Percentiles rank a stretch among this genome's conserved stretches.
Conservation (phyloP, 2,797 vertebrate species). For the Sorex maritimensis region DNA sequence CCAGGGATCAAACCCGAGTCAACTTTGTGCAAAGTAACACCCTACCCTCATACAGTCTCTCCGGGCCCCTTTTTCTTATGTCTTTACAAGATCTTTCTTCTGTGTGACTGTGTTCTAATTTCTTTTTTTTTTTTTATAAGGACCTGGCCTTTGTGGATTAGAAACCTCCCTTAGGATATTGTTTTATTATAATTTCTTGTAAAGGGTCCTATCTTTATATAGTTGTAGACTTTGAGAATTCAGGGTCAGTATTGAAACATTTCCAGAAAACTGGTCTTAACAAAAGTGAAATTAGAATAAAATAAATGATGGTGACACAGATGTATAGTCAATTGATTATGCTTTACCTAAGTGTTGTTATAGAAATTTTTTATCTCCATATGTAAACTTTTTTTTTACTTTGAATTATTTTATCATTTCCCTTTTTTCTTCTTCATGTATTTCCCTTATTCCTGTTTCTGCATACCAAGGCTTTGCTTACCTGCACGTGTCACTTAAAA, state of each 20-base stretch:
- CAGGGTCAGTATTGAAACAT: not conserved
- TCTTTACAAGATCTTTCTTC: not conserved
- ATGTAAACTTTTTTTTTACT: not conserved
- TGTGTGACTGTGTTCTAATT: not conserved
- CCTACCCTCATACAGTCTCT: too few species aligned
- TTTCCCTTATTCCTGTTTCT: not conserved
- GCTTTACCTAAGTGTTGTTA: not conserved
- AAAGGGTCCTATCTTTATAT: not conserved
- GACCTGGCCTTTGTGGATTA: not conserved
- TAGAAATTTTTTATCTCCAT: not conserved
- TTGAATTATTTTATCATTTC: not conserved
- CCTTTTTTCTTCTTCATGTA: not conserved
- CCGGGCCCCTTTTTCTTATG: not conserved
- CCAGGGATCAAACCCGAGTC: too few species aligned
- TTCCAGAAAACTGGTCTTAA: not conserved
- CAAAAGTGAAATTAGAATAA: not conserved
- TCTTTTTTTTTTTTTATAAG: not conserved
- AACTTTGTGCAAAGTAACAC: too few species aligned
- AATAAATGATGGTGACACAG: not conserved
- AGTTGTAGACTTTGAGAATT: not conserved
- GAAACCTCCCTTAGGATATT: not conserved
- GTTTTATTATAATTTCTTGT: slow-evolving; percentile 7
- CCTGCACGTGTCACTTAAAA: not conserved
- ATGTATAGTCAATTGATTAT: not conserved
- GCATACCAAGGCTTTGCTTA: not conserved